These are phyloP conservation scores for Caracal caracal DNA, from an alignment of 2,113 vertebrate genomes.

Conservation along the genomic window DNA sequence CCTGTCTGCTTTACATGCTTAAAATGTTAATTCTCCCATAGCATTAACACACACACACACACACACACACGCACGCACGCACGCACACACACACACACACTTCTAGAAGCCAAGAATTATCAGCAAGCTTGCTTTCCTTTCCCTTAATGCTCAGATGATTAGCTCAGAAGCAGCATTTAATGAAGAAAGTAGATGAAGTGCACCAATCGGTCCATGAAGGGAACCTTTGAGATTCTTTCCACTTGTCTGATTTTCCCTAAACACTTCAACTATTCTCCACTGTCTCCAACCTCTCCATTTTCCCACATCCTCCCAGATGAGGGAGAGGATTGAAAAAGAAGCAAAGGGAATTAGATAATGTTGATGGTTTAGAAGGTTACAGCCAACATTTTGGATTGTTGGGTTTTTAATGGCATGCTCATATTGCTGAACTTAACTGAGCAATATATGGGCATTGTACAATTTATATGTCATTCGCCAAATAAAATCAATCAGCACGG, in stretches of 20 bases:
- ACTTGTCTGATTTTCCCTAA: neutral
- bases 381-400: neutral
- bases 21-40: conserved; percentile 61
- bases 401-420: neutral
- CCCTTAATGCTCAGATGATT: neutral
- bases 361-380: neutral
- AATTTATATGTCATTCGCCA: conserved; percentile 1
- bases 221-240: neutral
- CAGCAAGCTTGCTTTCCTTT: conserved; percentile 36
- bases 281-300: neutral
- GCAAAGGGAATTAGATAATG: neutral
- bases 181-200: neutral
- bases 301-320: neutral
- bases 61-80: neutral
- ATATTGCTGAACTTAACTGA: conserved; percentile 13
- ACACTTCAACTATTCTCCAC: neutral
- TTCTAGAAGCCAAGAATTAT: conserved; percentile 24
- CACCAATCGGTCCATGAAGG: neutral
- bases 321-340: neutral
- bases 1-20: conserved; percentile 14
- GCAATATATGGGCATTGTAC: neutral
- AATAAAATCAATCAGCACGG: neutral
- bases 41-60: neutral
- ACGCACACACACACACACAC: neutral
- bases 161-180: conserved; percentile 2